Evolutionary conservation across 2,888 invertebrate species (phyloP).

Genomic region (Escarpia spicata): DNA sequence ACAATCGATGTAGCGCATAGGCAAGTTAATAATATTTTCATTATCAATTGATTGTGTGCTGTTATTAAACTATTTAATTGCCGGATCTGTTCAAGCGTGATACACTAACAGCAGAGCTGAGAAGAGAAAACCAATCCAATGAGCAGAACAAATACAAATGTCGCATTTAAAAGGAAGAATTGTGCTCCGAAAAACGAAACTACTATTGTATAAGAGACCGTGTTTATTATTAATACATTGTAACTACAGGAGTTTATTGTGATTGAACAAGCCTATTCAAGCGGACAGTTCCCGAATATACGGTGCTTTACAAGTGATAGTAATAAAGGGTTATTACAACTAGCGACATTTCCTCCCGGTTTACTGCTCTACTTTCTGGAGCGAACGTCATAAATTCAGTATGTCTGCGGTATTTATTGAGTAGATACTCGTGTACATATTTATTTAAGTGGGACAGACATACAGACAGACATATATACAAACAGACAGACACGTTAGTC

Average conservation of each 20-base stretch:
- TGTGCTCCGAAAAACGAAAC: not conserved
- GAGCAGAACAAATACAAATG: not conserved
- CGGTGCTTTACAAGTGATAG: not conserved
- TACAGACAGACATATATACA: no score
- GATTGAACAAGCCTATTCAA: not conserved
- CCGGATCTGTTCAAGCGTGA: no score
- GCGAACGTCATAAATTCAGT: not conserved
- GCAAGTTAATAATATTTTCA: not conserved
- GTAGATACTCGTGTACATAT: not conserved
- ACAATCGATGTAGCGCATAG: not conserved
- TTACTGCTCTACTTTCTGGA: not conserved
- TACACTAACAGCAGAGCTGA: no score
- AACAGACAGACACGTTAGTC: no score
- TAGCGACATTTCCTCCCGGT: not conserved
- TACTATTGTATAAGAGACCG: not conserved
- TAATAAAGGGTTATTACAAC: not conserved
- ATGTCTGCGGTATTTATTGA: not conserved
- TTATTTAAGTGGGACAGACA: not conserved
- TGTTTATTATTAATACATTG: not conserved
- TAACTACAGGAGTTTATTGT: not conserved
- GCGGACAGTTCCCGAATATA: not conserved
- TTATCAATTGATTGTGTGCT: not conserved
- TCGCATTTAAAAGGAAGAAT: not conserved
- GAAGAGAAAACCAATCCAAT: not conserved
- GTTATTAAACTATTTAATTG: not conserved